Conservation (phyloP, 2,113 vertebrate genomes). For the Antechinus stuartii region DNA sequence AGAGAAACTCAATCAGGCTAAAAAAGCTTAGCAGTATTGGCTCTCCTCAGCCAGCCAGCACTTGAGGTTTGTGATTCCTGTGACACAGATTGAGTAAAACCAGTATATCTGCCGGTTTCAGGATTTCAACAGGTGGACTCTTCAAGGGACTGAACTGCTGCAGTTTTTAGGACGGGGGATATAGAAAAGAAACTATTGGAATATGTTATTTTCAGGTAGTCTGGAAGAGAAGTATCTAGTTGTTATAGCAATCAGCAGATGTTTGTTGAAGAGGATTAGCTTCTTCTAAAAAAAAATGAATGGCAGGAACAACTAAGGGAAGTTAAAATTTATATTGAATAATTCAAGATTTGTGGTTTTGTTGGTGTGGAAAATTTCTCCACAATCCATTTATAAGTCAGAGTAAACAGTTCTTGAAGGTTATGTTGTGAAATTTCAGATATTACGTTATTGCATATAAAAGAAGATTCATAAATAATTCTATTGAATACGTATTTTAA, state of each 20-base stretch:
- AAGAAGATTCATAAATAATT: neutral
- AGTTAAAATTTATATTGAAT: neutral
- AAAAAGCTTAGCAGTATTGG: neutral
- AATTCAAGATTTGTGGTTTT: neutral
- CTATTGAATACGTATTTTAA: neutral
- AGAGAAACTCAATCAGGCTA: conserved; percentile 38
- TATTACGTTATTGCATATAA: neutral
- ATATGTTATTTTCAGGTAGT: neutral
- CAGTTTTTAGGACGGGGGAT: neutral
- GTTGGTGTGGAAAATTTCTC: neutral
- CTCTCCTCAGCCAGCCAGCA: too few relatives aligned
- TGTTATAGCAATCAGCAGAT: neutral
- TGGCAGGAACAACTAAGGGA: neutral
- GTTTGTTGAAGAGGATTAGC: neutral
- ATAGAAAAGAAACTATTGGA: neutral
- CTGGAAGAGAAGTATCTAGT: neutral
- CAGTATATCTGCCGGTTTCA: neutral
- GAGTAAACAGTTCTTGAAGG: neutral
- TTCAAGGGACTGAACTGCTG: conserved; percentile 8
- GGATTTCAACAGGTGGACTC: neutral
- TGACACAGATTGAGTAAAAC: neutral
- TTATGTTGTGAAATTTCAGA: neutral
- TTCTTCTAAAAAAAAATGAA: neutral
- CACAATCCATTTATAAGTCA: neutral
- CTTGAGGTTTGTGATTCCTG: neutral